Conservation (phyloP, 2,888 invertebrate species). For the Seladonia tumulorum region DNA sequence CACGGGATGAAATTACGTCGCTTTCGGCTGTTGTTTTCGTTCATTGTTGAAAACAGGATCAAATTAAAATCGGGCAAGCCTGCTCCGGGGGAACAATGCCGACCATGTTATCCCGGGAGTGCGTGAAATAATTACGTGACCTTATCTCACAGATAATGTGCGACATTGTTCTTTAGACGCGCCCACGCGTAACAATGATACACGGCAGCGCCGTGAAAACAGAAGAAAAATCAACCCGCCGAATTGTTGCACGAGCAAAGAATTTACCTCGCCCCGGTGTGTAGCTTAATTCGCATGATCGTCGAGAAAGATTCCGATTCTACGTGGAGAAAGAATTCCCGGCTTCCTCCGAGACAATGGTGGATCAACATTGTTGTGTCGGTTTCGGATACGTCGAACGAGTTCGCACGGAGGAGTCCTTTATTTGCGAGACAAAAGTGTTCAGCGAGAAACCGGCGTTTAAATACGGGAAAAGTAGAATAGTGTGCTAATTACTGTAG, state of each 20-base stretch:
- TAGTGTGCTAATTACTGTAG: not conserved
- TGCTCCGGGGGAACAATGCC: slow-evolving; percentile 43
- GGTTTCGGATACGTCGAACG: not conserved
- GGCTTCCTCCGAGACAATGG: not conserved
- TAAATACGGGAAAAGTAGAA: not conserved
- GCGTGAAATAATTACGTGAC: slow-evolving; percentile 50
- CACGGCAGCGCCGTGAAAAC: not conserved
- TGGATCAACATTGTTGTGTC: not conserved
- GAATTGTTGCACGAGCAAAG: not conserved
- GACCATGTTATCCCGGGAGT: not conserved
- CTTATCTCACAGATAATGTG: slow-evolving; percentile 31
- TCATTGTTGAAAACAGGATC: slow-evolving; percentile 62
- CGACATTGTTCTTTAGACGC: slow-evolving; percentile 13
- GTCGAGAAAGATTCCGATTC: slow-evolving; percentile 9
- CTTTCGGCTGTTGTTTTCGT: slow-evolving; percentile 56
- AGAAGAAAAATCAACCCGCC: slow-evolving; percentile 17
- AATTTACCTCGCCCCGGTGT: not conserved
- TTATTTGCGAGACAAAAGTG: not conserved
- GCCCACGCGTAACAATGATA: slow-evolving; percentile 23
- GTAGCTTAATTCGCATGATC: slow-evolving; percentile 25
- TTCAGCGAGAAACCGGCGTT: not conserved
- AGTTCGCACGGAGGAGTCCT: not conserved
- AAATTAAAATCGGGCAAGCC: slow-evolving; percentile 53
- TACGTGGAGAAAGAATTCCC: not conserved
- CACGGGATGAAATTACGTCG: slow-evolving; percentile 58